Percentiles rank a stretch among this genome's conserved stretches.
phyloP scores from a whole-genome alignment of 1,140 invertebrate genomes.

The Orius insidiosus region DNA sequence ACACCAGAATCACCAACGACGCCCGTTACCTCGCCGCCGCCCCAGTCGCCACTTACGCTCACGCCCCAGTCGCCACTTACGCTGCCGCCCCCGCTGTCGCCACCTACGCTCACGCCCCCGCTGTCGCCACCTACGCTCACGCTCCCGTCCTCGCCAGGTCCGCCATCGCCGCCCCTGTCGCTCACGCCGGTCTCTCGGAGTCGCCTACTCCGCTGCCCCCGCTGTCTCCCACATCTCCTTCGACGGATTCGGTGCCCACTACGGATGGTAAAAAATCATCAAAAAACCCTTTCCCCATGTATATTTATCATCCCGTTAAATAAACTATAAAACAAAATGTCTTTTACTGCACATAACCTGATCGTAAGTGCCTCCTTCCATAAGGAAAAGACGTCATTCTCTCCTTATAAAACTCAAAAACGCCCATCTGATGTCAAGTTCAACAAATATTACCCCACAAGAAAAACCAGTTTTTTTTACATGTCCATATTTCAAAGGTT shows the following conservation, averaged over 20 bases:
- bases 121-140: constrained; percentile 14
- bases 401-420: too few relatives aligned
- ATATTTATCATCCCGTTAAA: too few relatives aligned
- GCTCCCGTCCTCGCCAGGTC: constrained; percentile 11
- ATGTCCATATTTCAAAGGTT: too few relatives aligned
- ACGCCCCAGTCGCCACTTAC: neutral
- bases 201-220: constrained; percentile 22
- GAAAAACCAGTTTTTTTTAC: too few relatives aligned
- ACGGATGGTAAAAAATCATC: constrained; percentile 19
- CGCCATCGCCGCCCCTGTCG: constrained; percentile 9
- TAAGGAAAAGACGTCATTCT: too few relatives aligned
- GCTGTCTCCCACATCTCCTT: constrained; percentile 21
- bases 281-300: too few relatives aligned
- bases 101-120: constrained; percentile 11
- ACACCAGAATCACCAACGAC: constrained; percentile 39
- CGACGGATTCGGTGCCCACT: constrained; percentile 22
- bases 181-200: constrained; percentile 18
- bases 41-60: neutral
- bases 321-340: too few relatives aligned
- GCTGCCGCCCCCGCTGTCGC: constrained; percentile 14
- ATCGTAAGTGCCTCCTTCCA: too few relatives aligned
- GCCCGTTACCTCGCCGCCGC: constrained; percentile 19
- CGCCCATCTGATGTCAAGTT: too few relatives aligned
- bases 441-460: too few relatives aligned
- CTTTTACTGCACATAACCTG: too few relatives aligned